Conservation (phyloP, 2,888 invertebrate genomes). For the Rhagophthalmus giganteus region DNA sequence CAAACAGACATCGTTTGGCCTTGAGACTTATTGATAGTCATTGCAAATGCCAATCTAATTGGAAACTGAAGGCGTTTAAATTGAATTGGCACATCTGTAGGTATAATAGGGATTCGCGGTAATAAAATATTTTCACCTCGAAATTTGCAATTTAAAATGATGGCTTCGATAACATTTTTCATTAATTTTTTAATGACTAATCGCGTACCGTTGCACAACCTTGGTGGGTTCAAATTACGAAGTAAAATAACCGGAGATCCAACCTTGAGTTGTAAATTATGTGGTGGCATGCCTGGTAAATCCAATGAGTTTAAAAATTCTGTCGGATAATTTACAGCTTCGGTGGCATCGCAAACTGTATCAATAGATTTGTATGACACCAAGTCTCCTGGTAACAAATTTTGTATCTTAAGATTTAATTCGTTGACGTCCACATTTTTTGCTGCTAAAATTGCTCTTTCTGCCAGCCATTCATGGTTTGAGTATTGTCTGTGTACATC, state of each 20-base stretch:
- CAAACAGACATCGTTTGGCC: too few relatives aligned
- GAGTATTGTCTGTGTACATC: conserved; percentile 37
- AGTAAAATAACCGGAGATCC: conserved; percentile 16
- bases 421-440: conserved; percentile 39
- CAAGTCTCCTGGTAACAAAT: conserved; percentile 27
- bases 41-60: too few relatives aligned
- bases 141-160: too few relatives aligned
- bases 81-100: too few relatives aligned
- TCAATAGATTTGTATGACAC: conserved; percentile 31
- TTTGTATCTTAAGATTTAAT: conserved; percentile 17
- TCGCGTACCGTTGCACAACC: too few relatives aligned
- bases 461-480: conserved; percentile 38
- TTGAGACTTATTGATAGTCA: too few relatives aligned
- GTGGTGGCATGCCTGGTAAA: conserved; percentile 28
- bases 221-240: conserved; percentile 15
- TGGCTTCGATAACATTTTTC: conserved; percentile 28
- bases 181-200: conserved; percentile 28
- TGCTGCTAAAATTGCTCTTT: conserved; percentile 45
- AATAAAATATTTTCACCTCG: conserved; percentile 32
- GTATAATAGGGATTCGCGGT: too few relatives aligned
- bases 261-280: conserved; percentile 30
- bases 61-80: too few relatives aligned
- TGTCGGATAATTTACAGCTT: conserved; percentile 13
- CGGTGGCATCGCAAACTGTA: conserved; percentile 24
- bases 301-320: conserved; percentile 33